Evolutionary conservation across 2,113 vertebrate species (phyloP).

Genomic region (Bos taurus): ARS-UCD2.0 NC_037329.1:27074001-27074500

Average conservation of each 20-base stretch:
- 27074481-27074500: background rate
- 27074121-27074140: background rate
- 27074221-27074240: background rate
- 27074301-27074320: background rate
- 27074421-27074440: background rate
- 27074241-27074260: background rate
- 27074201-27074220: rapidly evolving
- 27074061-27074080: background rate
- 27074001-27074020: background rate
- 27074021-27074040: background rate
- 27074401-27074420: background rate
- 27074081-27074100: background rate
- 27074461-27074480: background rate
- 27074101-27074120: background rate
- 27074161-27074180: background rate
- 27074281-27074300: background rate
- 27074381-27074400: background rate
- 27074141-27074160: background rate
- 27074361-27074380: background rate
- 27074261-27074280: background rate
- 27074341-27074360: background rate
- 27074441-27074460: background rate
- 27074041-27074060: background rate
- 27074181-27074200: background rate
- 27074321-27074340: background rate